Conservation (phyloP, 1,140 invertebrate species). For the Heterodera carotae region DNA sequence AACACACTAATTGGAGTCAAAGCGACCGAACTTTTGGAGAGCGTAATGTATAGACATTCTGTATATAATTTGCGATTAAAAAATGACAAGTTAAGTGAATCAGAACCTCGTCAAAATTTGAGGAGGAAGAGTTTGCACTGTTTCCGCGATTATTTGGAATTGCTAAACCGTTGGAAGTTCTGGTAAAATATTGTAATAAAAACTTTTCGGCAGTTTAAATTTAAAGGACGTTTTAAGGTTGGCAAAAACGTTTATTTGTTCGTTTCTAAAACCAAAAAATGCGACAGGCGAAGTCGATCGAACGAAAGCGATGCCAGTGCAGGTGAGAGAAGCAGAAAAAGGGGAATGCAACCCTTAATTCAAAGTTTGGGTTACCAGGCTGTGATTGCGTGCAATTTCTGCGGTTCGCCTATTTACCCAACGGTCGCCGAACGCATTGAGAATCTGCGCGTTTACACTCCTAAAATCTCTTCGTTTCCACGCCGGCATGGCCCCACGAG, state of each 20-base stretch:
- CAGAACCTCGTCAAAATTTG: conserved; percentile 31
- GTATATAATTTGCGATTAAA: background rate
- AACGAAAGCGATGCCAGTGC: conserved; percentile 7
- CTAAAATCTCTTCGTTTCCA: background rate
- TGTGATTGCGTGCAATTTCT: conserved; percentile 48
- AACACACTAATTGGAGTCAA: conserved; percentile 33
- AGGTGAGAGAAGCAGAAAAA: conserved; percentile 1
- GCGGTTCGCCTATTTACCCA: conserved; percentile 51
- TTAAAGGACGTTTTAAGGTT: conserved; percentile 26
- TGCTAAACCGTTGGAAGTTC: conserved; percentile 28
- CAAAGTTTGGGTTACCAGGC: conserved; percentile 39
- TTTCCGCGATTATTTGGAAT: conserved; percentile 46
- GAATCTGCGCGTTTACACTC: conserved; percentile 29
- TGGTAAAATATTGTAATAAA: conserved; percentile 24
- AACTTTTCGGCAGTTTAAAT: conserved; percentile 7
- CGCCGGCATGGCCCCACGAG: conserved; percentile 29
- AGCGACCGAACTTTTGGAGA: conserved; percentile 40
- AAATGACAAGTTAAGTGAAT: conserved; percentile 27
- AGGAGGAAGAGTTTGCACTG: conserved; percentile 41
- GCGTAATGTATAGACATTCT: conserved; percentile 42
- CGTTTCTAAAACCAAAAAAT: conserved; percentile 31
- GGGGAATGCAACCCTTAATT: background rate
- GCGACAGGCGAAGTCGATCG: conserved; percentile 11
- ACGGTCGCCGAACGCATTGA: conserved; percentile 43
- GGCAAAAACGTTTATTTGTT: conserved; percentile 35